Evolutionary conservation across 2,888 invertebrate species (phyloP).

Genomic region (Gisinianus flammeolus): DNA sequence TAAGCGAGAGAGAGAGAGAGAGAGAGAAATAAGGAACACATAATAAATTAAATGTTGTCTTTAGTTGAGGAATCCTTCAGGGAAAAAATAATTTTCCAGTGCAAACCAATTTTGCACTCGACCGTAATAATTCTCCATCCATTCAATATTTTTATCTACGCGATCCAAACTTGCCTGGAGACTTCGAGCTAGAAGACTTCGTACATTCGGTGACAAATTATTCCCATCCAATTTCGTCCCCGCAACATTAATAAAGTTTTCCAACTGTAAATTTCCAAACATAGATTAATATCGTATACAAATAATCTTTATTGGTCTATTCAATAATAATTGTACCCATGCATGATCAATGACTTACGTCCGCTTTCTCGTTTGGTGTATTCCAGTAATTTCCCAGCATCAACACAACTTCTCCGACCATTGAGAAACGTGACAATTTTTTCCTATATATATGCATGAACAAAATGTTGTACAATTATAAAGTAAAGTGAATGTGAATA

Average conservation of each 20-base stretch:
- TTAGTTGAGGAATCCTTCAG: constrained; percentile 45
- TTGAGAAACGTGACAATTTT: neutral
- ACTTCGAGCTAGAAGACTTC: constrained; percentile 5
- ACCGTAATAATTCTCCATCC: constrained; percentile 30
- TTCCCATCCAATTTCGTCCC: neutral
- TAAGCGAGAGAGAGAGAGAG: neutral
- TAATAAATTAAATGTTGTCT: neutral
- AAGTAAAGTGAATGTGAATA: no score
- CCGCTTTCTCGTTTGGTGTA: constrained; percentile 6
- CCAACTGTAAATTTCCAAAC: no score
- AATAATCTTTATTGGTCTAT: no score
- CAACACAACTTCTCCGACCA: constrained; percentile 20
- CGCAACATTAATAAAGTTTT: constrained; percentile 15
- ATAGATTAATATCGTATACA: no score
- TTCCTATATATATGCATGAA: constrained; percentile 24
- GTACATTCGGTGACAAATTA: neutral
- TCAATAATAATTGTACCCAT: no score
- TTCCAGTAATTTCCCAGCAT: constrained; percentile 27
- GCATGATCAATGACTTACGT: no score
- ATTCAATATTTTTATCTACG: constrained; percentile 33
- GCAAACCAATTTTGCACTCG: constrained; percentile 36
- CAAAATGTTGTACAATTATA: no score
- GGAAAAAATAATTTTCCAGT: constrained; percentile 38
- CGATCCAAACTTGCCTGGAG: constrained; percentile 31
- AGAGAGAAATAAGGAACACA: neutral